phyloP scores from a whole-genome alignment of 2,797 vertebrate species.

The Aulostomus chinensis region DNA sequence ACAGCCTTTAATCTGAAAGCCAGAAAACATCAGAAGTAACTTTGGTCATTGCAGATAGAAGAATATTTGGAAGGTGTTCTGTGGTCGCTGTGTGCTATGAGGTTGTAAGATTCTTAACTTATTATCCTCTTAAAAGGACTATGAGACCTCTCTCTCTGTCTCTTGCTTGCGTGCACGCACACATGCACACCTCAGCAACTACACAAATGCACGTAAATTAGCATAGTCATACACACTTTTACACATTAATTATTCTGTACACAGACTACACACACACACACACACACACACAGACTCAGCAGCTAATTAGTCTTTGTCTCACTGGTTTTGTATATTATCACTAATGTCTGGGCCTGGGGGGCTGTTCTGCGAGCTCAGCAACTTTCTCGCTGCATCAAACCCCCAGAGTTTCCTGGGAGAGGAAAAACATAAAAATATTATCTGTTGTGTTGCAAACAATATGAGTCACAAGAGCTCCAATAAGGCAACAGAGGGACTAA shows the following conservation, averaged over 20 bases:
- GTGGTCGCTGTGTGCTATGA: slow-evolving; percentile 23
- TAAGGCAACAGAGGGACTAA: slow-evolving; percentile 53
- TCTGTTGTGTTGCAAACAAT: slow-evolving; percentile 68
- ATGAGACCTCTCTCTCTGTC: too few relatives aligned
- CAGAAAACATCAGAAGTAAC: slow-evolving; percentile 7
- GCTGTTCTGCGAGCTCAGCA: slow-evolving; percentile 70
- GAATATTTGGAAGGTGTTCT: slow-evolving; percentile 29
- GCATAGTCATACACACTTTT: slow-evolving; percentile 35
- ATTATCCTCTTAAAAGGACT: slow-evolving; percentile 42
- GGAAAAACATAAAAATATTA: slow-evolving; percentile 71
- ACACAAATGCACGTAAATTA: slow-evolving; percentile 40
- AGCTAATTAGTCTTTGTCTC: slow-evolving; percentile 77
- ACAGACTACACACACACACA: slow-evolving; percentile 19
- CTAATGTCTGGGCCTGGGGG: slow-evolving; percentile 65
- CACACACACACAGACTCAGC: slow-evolving; percentile 21
- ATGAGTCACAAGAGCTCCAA: slow-evolving; percentile 59
- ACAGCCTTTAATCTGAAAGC: too few relatives aligned
- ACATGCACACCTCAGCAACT: slow-evolving; percentile 11
- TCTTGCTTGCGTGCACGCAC: slow-evolving; percentile 23
- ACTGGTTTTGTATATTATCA: slow-evolving; percentile 69
- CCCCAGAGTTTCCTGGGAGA: slow-evolving; percentile 61
- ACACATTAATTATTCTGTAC: slow-evolving; percentile 37
- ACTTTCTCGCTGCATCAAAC: slow-evolving; percentile 67
- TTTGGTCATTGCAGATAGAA: slow-evolving; percentile 2
- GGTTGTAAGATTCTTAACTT: slow-evolving; percentile 30